Conservation (phyloP, 2,888 invertebrate genomes). For the Chrysolina oricalcia region DNA sequence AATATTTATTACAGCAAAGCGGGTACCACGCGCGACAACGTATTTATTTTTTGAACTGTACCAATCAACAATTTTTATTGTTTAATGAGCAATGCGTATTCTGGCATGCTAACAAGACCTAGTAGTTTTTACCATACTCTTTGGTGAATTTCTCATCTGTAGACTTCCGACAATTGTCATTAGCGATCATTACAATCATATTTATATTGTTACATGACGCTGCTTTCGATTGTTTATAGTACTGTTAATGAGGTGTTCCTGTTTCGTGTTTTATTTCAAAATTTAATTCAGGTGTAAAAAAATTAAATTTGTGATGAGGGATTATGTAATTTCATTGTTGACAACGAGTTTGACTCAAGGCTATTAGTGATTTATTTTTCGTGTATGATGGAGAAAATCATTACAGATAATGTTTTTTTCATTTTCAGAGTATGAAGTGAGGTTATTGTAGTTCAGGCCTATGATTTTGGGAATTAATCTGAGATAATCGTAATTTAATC, state of each 20-base stretch:
- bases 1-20: neutral
- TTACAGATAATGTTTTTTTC: neutral
- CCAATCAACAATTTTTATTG: neutral
- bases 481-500: too few relatives aligned
- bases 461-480: neutral
- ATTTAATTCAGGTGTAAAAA: constrained; percentile 25
- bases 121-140: neutral
- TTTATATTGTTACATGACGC: constrained; percentile 37
- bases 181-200: constrained; percentile 28
- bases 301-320: constrained; percentile 23
- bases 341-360: constrained; percentile 1
- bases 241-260: constrained; percentile 36
- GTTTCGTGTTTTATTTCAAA: constrained; percentile 27
- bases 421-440: neutral
- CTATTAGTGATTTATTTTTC: neutral
- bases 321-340: constrained; percentile 5
- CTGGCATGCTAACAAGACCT: neutral
- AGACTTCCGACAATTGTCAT: constrained; percentile 29
- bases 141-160: constrained; percentile 17
- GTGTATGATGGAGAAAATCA: too few relatives aligned
- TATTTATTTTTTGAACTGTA: neutral
- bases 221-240: constrained; percentile 30
- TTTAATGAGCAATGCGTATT: neutral
- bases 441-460: neutral
- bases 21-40: neutral